Conservation (phyloP, 1,140 invertebrate species). For the Drosophila ogumai region DNA sequence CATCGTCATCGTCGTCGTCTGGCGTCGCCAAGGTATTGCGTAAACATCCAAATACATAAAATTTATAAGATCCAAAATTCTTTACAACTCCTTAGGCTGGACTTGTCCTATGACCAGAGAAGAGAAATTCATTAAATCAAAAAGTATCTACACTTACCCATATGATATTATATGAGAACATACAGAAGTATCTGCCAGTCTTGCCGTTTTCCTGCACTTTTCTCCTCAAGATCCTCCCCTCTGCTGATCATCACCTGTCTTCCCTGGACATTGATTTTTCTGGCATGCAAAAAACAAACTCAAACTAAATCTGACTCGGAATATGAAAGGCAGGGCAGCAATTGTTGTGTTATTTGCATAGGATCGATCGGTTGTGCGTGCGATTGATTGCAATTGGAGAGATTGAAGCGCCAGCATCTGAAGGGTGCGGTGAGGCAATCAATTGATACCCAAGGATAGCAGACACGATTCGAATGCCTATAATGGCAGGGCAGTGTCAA, state of each 20-base stretch:
- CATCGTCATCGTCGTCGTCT: slow-evolving; percentile 9
- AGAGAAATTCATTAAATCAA: background rate
- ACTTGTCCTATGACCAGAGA: background rate
- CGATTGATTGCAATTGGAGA: slow-evolving; percentile 22
- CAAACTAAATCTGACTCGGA: background rate
- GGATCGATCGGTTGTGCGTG: slow-evolving; percentile 8
- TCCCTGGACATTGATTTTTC: background rate
- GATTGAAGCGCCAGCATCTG: slow-evolving; percentile 9
- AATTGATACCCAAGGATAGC: slow-evolving; percentile 22
- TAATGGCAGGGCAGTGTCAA: background rate
- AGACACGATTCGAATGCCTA: background rate
- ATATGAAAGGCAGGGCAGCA: background rate
- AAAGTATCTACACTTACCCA: background rate
- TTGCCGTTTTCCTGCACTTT: background rate
- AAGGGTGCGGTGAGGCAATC: background rate
- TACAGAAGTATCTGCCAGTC: background rate
- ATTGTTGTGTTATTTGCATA: slow-evolving; percentile 27
- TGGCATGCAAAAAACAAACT: slow-evolving; percentile 19
- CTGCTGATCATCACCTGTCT: slow-evolving; percentile 5
- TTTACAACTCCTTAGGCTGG: too few species aligned
- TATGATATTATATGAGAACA: background rate
- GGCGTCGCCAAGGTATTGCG: slow-evolving; percentile 24
- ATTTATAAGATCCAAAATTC: background rate
- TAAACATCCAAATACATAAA: slow-evolving; percentile 3
- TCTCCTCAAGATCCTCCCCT: background rate